Evolutionary conservation across 2,888 invertebrate species (phyloP).

Genomic region (Blera fallax): DNA sequence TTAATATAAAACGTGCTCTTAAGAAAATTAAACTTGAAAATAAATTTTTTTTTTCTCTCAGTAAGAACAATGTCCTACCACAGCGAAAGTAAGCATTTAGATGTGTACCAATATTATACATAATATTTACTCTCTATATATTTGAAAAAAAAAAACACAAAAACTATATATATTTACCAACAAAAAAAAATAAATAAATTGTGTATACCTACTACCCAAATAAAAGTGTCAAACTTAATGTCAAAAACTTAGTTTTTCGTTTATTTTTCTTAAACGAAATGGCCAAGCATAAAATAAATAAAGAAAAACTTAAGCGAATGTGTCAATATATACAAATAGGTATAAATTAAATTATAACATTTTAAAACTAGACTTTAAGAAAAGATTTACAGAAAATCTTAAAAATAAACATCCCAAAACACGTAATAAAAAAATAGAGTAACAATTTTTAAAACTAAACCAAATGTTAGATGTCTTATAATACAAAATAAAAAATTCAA

Average conservation of each 20-base stretch:
- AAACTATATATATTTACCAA: slow-evolving; percentile 54
- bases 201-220: slow-evolving; percentile 52
- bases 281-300: slow-evolving; percentile 44
- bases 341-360: slow-evolving; percentile 13
- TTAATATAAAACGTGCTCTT: slow-evolving; percentile 58
- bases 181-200: too few relatives aligned
- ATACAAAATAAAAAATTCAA: slow-evolving; percentile 1
- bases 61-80: slow-evolving; percentile 57
- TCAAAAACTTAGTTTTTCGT: slow-evolving; percentile 24
- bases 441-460: slow-evolving; percentile 48
- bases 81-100: slow-evolving; percentile 64
- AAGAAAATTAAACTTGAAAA: slow-evolving; percentile 29
- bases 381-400: slow-evolving; percentile 37
- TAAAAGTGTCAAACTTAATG: slow-evolving; percentile 61
- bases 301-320: slow-evolving; percentile 44
- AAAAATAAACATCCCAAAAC: slow-evolving; percentile 10
- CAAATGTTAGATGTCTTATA: slow-evolving; percentile 60
- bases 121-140: slow-evolving; percentile 61
- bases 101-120: slow-evolving; percentile 67
- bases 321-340: slow-evolving; percentile 63
- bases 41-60: slow-evolving; percentile 18
- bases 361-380: slow-evolving; percentile 29
- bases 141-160: slow-evolving; percentile 3
- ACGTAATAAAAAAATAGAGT: slow-evolving; percentile 22
- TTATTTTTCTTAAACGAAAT: slow-evolving; percentile 36